Evolutionary conservation across 1,140 invertebrate species (phyloP).

Genomic region (Neotoxoptera formosana): DNA sequence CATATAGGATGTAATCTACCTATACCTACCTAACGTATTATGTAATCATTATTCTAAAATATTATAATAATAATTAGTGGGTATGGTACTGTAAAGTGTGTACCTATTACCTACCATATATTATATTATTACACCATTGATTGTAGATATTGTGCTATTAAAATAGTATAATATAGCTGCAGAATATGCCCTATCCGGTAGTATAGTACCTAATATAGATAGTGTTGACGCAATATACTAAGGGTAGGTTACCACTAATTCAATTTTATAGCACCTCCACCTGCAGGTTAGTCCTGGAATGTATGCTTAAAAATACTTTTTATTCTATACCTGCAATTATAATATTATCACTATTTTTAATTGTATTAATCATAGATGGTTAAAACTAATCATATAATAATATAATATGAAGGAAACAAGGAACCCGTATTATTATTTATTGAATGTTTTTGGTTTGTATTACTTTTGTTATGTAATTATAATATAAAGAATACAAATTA

Average conservation of each 20-base stretch:
- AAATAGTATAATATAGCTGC: not conserved
- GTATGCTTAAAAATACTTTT: not conserved
- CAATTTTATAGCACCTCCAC: no score
- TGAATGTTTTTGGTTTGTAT: no score
- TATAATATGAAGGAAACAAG: no score
- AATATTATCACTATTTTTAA: not conserved
- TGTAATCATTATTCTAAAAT: not conserved
- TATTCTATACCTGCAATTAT: not conserved
- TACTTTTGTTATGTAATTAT: no score
- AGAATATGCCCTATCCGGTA: not conserved
- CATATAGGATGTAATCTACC: no score
- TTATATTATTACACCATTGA: not conserved
- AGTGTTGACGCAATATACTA: not conserved
- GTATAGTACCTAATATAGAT: not conserved
- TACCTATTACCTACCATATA: no score
- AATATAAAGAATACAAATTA: no score
- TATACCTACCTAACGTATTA: not conserved
- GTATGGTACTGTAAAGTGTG: not conserved
- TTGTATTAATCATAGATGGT: not conserved
- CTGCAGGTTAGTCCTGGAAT: not conserved
- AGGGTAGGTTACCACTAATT: not conserved
- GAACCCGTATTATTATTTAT: no score
- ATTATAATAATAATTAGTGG: not conserved
- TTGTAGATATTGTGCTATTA: not conserved
- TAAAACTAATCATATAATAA: not conserved